Evolutionary conservation across 2,888 invertebrate genomes (phyloP), one percentile per base, ranked within the genome.

Genomic region (Drosophila demipolita): DNA sequence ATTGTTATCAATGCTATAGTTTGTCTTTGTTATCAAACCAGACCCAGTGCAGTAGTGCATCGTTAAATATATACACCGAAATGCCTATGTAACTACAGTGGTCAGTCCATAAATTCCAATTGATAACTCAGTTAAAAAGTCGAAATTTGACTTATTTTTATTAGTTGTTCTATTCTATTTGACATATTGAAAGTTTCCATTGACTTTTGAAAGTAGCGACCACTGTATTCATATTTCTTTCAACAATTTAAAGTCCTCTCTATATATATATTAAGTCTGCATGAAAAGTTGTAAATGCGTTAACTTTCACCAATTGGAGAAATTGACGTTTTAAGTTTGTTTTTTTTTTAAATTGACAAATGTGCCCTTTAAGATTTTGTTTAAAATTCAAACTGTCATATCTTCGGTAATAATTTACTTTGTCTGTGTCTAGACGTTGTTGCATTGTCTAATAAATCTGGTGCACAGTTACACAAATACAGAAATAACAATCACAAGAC

Each of bases 391-490:
- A 26, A 26, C 26, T 26, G 26, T 26, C 3, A 26, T 26, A 26
- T 26, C 26, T 26, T 26, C 26, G 26, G 26, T 26, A 4, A 26
- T 26, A 26, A 26, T 26, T 26, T 26, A 26, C 5, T 26, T 26
- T 26, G 36, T 36, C 17, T 40, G 45, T 48, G 45, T 32, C 23
- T 15, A 36, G 63, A 23, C 63, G 32, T 57, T 35, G 45, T 29
- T 48, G 42, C 63, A 42, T 36, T 36, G 59, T 60, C 35, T 36
- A 60, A 3, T 12, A 62, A 62, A 53, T 32, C 42, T 57, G 67
- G 67, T 66, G 67, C 59, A 53, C 66, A 58, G 40, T 58, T 35
- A 59, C 52, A 53, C 35, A 40, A 23, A 33, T 29, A n/a, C 12
- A 38, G 29, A 29, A 29, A 29, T 29, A 29, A 29, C 29, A 29